These are phyloP conservation scores for Muscicapa striata DNA, from an alignment of 2,797 vertebrate species.

Conservation along the genomic window DNA sequence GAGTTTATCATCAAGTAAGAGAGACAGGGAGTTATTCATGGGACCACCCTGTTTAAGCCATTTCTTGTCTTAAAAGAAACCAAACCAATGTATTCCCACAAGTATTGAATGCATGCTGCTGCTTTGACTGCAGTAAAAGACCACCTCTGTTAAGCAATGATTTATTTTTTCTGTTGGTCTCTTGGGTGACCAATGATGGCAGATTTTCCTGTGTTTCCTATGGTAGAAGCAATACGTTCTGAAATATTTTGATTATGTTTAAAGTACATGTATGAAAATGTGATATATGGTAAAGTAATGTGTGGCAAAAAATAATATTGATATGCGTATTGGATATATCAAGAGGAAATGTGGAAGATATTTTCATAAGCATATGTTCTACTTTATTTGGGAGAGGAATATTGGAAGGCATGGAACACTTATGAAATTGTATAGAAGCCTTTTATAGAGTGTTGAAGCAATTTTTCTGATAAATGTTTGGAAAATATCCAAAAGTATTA, in stretches of 20 bases:
- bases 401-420: conserved; percentile 9
- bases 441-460: not conserved
- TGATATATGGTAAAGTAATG: conserved; percentile 12
- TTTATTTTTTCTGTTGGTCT: conserved; percentile 45
- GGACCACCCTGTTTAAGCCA: conserved; percentile 38
- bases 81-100: conserved; percentile 20
- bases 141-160: conserved; percentile 33
- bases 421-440: conserved; percentile 15
- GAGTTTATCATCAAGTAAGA: conserved; percentile 27
- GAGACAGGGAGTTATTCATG: conserved; percentile 45
- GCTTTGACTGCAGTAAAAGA: conserved; percentile 43
- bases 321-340: conserved; percentile 12
- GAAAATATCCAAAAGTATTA: conserved; percentile 37
- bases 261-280: conserved; percentile 21
- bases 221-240: not conserved
- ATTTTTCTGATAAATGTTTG: conserved; percentile 54
- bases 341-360: conserved; percentile 42
- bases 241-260: conserved; percentile 34
- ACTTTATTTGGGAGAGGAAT: conserved; percentile 10
- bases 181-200: conserved; percentile 25
- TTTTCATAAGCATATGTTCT: conserved; percentile 43
- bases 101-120: not conserved
- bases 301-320: conserved; percentile 38
- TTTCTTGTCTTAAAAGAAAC: conserved; percentile 48
- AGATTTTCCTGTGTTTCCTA: conserved; percentile 28